phyloP scores from a whole-genome alignment of 1,140 invertebrate genomes.

The Meloidogyne floridensis region DNA sequence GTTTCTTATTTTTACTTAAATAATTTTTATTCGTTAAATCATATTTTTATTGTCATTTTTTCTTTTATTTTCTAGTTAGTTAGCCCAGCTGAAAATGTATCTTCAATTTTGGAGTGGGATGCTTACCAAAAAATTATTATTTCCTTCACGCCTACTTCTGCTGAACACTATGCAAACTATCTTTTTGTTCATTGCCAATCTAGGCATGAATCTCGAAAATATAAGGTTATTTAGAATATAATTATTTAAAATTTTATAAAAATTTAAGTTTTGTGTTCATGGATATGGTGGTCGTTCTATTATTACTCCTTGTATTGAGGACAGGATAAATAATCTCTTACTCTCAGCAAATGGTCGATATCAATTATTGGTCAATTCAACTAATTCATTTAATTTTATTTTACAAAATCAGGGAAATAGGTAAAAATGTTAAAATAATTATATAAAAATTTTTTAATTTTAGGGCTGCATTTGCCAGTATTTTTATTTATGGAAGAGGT shows the following conservation, averaged over 20 bases:
- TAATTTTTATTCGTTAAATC: no score
- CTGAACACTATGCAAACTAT: neutral
- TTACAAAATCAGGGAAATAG: conserved; percentile 20
- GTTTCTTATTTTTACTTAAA: no score
- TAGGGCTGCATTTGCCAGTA: conserved; percentile 10
- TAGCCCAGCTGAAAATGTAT: neutral
- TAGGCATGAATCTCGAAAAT: neutral
- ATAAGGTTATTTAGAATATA: neutral
- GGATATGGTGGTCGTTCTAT: conserved; percentile 21
- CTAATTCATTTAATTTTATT: conserved; percentile 12
- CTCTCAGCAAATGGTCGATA: conserved; percentile 27
- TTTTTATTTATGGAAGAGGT: conserved; percentile 11
- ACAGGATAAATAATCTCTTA: neutral
- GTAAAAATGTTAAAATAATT: neutral
- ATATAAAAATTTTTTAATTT: neutral
- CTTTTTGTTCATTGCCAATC: conserved; percentile 6
- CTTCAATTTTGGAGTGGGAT: conserved; percentile 13
- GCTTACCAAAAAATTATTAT: conserved; percentile 14
- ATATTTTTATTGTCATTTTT: neutral
- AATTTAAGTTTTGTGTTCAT: conserved; percentile 17
- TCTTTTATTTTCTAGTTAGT: neutral
- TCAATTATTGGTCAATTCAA: conserved; percentile 18
- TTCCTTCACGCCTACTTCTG: neutral
- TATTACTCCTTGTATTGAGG: conserved; percentile 5
- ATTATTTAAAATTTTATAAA: neutral